A percentile compares a stretch with the other conserved stretches of the same genome.
Evolutionary conservation across 2,113 vertebrate species (phyloP).

Genomic region (Erythrocebus patas): DNA sequence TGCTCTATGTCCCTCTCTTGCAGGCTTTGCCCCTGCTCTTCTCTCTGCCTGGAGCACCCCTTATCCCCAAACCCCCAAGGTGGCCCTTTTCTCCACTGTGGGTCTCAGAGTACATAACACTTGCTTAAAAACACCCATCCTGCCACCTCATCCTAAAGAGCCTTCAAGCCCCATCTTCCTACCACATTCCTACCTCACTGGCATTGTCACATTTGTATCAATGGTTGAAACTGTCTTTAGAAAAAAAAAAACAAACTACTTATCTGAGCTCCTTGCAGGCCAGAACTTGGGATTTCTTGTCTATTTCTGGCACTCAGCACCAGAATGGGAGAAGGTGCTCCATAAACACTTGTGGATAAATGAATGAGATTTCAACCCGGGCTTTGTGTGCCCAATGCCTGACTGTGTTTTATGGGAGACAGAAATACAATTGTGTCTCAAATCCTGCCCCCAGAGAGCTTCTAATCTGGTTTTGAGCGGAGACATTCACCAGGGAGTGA

Average conservation of each 20-base stretch:
- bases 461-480: not conserved
- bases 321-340: no score
- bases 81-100: not conserved
- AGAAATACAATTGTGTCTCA: not conserved
- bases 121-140: not conserved
- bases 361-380: not conserved
- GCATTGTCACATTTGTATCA: not conserved
- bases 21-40: not conserved
- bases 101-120: fast-evolving
- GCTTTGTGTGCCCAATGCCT: not conserved
- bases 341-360: no score
- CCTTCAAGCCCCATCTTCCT: not conserved
- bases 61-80: no score
- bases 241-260: no score
- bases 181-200: not conserved
- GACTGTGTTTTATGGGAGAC: not conserved
- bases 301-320: not conserved
- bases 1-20: not conserved
- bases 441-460: not conserved
- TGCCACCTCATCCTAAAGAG: not conserved
- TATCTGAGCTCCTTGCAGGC: not conserved
- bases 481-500: no score
- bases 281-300: no score
- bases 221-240: not conserved
- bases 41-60: not conserved